phyloP scores from a whole-genome alignment of 2,888 invertebrate species.

The Octodonta nipae region DNA sequence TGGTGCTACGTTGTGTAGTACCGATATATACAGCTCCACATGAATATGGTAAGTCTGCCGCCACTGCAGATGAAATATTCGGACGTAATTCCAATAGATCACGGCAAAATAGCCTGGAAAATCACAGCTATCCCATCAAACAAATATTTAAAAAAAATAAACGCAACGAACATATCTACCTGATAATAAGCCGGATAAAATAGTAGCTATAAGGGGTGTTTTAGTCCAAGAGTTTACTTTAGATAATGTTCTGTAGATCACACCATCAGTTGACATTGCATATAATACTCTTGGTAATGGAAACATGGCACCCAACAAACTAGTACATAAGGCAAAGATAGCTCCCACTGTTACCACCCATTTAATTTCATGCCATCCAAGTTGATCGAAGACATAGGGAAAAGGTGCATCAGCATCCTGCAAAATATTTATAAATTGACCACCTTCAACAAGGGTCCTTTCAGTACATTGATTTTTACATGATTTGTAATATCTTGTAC shows the following conservation, averaged over 20 bases:
- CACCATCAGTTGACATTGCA: conserved; percentile 81
- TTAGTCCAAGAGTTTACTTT: conserved; percentile 58
- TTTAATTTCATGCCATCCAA: conserved; percentile 64
- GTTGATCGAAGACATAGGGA: conserved; percentile 66
- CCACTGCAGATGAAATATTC: not conserved
- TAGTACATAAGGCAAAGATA: conserved; percentile 80
- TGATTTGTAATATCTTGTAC: no score
- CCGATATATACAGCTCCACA: no score
- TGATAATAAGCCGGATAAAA: conserved; percentile 61
- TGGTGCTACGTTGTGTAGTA: no score
- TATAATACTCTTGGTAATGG: conserved; percentile 77
- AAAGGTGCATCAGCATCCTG: conserved; percentile 76
- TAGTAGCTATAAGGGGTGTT: conserved; percentile 67
- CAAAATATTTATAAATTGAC: no score
- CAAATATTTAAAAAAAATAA: conserved; percentile 1
- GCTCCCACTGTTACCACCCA: conserved; percentile 88
- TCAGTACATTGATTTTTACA: no score
- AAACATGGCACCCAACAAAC: conserved; percentile 75
- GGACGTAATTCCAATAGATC: no score
- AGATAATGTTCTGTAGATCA: conserved; percentile 62
- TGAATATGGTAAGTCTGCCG: no score
- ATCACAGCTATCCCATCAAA: no score
- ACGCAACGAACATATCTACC: conserved; percentile 35
- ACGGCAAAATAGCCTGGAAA: no score
- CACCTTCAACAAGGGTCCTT: no score